Conservation (phyloP, 2,113 vertebrate species). For the Litocranius walleri region DNA sequence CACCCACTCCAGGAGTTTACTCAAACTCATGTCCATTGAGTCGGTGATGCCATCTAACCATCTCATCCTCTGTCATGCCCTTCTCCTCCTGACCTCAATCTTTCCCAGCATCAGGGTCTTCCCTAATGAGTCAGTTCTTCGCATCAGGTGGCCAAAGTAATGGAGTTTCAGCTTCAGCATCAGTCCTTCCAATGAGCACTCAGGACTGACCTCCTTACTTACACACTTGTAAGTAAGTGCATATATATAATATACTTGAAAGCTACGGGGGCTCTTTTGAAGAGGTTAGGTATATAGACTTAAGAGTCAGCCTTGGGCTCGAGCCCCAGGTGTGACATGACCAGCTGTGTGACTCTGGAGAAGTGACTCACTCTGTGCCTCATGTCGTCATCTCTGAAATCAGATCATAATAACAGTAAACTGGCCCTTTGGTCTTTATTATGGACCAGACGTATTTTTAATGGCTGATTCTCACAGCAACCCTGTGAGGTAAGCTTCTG, state of each 20-base stretch:
- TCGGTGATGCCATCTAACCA: no score
- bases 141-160: no score
- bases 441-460: not conserved
- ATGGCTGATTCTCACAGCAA: not conserved
- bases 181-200: no score
- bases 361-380: not conserved
- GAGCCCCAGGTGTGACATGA: not conserved
- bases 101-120: no score
- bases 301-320: not conserved
- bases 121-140: no score
- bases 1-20: no score
- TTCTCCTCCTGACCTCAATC: no score
- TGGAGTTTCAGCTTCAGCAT: no score
- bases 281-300: not conserved
- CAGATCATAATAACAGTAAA: not conserved
- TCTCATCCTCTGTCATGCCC: no score
- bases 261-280: not conserved
- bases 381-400: not conserved
- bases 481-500: not conserved
- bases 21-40: no score
- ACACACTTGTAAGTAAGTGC: no score
- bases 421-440: not conserved
- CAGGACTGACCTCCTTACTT: no score
- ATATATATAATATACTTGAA: not conserved
- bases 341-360: not conserved